These are phyloP conservation scores for Orientallactaga bullata DNA, from an alignment of 2,113 vertebrate genomes.

Conservation along the genomic window DNA sequence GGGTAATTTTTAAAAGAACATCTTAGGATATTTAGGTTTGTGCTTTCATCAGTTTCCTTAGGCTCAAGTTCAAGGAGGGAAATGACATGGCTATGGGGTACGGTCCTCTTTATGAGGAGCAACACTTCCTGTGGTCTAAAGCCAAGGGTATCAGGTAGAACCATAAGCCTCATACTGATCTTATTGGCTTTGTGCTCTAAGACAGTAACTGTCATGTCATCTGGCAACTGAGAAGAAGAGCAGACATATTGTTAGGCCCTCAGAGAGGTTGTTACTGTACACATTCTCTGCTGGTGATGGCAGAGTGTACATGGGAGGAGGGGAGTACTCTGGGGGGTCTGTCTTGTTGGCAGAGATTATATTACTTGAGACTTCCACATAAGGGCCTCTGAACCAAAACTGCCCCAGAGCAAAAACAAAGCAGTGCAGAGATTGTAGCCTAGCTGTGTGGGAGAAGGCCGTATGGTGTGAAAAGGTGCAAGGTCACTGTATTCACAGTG, in stretches of 20 bases:
- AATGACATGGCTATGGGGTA: neutral
- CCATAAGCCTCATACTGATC: neutral
- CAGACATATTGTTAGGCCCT: slow-evolving; percentile 1
- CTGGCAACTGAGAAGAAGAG: slow-evolving; percentile 54
- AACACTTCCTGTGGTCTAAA: neutral
- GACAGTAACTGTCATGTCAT: slow-evolving; percentile 19
- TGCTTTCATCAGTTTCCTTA: slow-evolving; percentile 58
- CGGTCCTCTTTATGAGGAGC: neutral
- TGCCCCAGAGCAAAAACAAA: neutral
- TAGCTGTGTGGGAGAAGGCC: neutral
- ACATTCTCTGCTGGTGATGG: slow-evolving; percentile 4
- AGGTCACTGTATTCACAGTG: neutral
- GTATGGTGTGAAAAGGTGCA: accelerated
- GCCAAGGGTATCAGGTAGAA: neutral
- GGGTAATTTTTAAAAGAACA: slow-evolving; percentile 49
- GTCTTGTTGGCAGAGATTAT: neutral
- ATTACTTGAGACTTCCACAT: neutral
- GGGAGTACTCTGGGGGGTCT: neutral
- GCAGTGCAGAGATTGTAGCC: neutral
- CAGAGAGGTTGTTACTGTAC: neutral
- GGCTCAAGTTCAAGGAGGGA: slow-evolving; percentile 20
- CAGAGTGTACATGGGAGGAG: accelerated
- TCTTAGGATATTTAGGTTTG: slow-evolving; percentile 46
- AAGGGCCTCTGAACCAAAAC: neutral
- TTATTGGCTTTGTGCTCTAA: neutral